Base-by-base conservation (phyloP, 2,113 vertebrate genomes). In the Otis tarda region DNA sequence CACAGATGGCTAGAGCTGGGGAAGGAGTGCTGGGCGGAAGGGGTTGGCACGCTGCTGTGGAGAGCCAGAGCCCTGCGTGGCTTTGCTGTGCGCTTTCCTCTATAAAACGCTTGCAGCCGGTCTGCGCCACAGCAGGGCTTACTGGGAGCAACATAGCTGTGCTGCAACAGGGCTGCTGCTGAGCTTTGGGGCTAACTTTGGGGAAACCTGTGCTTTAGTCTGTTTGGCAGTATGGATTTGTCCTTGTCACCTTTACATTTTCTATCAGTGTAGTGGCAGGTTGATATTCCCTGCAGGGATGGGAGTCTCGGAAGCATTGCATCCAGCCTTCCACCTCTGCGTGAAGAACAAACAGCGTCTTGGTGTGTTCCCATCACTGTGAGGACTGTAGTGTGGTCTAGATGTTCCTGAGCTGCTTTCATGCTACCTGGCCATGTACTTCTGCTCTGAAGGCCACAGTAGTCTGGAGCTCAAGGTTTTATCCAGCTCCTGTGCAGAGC, bases 241-340 rank as follows among this genome's bases (percentile, higher is more conserved):
- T 39, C 57, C 33, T 60, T 56, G 12, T 22, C 50, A 33, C 45
- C 67, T 60, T 33, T 31, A 55, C 13, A 52, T 55, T 75, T 49
- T n/a, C 43, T 71, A 11, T 16, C 8, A 5, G 0, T 18, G 21
- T 22, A n/a, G 37, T 22, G 45, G 47, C n/a, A 83, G 73, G 61
- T 31, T 64, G 57, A 30, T 68, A 23, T 14, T 41, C 12, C 7
- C 49, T 41, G 23, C 12, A 14, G 61, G 16, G 23, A 2, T 84
- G 70, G 35, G 77, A 68, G 11, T 24, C 24, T 22, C 60, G 35
- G 68, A 21, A 47, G 19, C 2, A 7, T 35, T n/a, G n/a, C 16
- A 12, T 14, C 14, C 28, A 17, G 37, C 4, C 11, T 55, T 74
- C n/a, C 6, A 2, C 8, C 4, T 22, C 17, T 53, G 19, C 0